Base-by-base conservation (phyloP, 92 coral and sea anemone genomes). In the Siderastrea siderea region DNA sequence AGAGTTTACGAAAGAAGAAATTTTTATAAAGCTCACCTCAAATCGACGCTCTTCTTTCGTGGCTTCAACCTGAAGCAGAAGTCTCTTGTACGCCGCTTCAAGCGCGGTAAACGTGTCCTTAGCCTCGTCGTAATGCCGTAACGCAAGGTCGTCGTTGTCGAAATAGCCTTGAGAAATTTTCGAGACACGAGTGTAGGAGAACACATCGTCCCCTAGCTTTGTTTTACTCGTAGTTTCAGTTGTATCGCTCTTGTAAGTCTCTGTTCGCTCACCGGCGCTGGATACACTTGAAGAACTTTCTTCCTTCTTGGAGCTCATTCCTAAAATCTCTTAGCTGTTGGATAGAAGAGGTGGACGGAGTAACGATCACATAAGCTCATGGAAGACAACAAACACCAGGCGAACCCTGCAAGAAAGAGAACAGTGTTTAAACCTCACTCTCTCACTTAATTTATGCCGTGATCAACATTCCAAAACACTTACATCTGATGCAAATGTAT, bases 61-160 rank as follows among this genome's bases (percentile, higher is more conserved):
- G 43, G 83, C 59, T 52, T 98, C 96, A 53, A 98, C 86, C 70
- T 96, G 96, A 15, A 98, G 91, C 68, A 89, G 93, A 71, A 94
- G 93, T 84, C 93, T 84, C 83, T 93, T 96, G 91, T 96, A 98
- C 11, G 96, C 98, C 4, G 98, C 93, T 59, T 98, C 99, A 6
- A 98, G 96, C 76, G 96, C 99, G 45, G 96, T 86, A 85, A 98
- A 94, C 4, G 99, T 98, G 77, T 96, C 98, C 76, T 82, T 94
- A 17, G 99, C 99, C 48, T 91, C 94, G 67, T 94, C 96, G n/a
- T 95, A 96, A 80, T 95, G 93, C 86, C 90, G 81, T 49, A 96
- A 62, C 46, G 98, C 94, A 43, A 98, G 84, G 81, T 98, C 99
- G 16, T 90, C 87, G 62, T 89, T 90, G 84, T 91, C 96, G 71